Base-by-base conservation (phyloP, 2,888 invertebrate species). In the Reticulitermes lucifugus region DNA sequence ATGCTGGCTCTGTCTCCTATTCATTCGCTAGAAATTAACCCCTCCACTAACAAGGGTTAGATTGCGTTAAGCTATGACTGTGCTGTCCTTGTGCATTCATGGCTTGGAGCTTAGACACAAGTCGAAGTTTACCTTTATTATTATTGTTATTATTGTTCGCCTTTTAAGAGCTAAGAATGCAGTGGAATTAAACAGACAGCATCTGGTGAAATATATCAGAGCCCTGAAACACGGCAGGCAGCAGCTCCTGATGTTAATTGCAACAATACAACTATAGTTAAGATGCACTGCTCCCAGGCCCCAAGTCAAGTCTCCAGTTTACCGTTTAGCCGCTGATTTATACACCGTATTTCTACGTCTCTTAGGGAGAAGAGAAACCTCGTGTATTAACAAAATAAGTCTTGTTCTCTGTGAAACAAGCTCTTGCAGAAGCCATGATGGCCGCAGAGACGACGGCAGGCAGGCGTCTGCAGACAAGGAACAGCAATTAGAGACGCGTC, bases 321-420 rank as follows among this genome's bases (percentile, higher is more conserved):
- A 83, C 85, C 71, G 82, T 75, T 83, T 81, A 77, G 51, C 41
- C 25, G 43, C 77, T 86, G 86, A 86, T 86, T 86, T 86, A 86
- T 86, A 65, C 79, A 70, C 79, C 79, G 86, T 86, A 84, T 86
- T 86, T 86, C 84, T 79, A 70, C 83, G 86, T 86, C 86, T 84
- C 86, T 79, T 35, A 29, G 70, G 81, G 81, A 81, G 55, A 35
- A 81, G 43, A 70, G 82, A 51, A 79, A 75, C 81, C 83, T 46
- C 81, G 46, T 86, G 84, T 84, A 86, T 86, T 84, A 86, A 81
- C 51, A 46, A 41, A 82, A 86, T 81, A 81, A 86, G 79, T 84
- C 84, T 80, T 81, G 84, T 81, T 81, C 71, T 60, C 25, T 79
- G 85, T 83, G 73, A 55, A 55, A 55, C 55, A 55, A 55, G 55